phyloP scores from a whole-genome alignment of 2,888 invertebrate species.

The Coremacera marginata region DNA sequence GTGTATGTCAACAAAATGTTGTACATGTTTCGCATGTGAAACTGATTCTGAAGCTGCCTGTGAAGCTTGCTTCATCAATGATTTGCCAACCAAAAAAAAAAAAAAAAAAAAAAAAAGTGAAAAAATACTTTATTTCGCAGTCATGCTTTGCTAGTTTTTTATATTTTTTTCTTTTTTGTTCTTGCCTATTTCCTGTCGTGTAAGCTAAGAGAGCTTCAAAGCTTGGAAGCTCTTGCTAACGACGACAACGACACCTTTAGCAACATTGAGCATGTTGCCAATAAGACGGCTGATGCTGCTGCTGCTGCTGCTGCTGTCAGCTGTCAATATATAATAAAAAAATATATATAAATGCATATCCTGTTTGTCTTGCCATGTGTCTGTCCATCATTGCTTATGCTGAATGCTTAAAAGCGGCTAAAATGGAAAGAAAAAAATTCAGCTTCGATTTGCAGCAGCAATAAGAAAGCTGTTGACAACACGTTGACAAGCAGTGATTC shows the following conservation, averaged over 20 bases:
- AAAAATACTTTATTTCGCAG: too few species aligned
- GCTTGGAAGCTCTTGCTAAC: background rate
- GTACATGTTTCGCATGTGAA: conserved; percentile 24
- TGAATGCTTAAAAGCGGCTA: background rate
- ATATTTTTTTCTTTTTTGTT: background rate
- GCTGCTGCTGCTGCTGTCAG: conserved; percentile 6
- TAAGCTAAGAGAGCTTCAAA: background rate
- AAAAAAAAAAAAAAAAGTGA: too few species aligned
- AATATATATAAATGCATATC: conserved; percentile 14
- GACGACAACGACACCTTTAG: conserved; percentile 22
- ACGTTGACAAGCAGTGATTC: conserved; percentile 40
- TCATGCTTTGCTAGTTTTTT: too few species aligned
- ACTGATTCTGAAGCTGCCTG: background rate
- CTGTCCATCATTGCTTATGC: background rate
- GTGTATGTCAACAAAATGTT: conserved; percentile 25
- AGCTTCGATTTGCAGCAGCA: background rate
- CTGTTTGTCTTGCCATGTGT: background rate
- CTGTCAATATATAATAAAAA: conserved; percentile 17
- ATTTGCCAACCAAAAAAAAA: too few species aligned
- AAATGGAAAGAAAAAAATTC: background rate
- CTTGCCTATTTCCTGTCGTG: conserved; percentile 6
- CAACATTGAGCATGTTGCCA: background rate
- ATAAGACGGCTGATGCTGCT: background rate
- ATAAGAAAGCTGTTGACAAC: conserved; percentile 36
- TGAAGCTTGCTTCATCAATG: too few species aligned